These are phyloP conservation scores for Siniperca obscura DNA, from an alignment of 2,797 vertebrate genomes.

Conservation along the genomic window DNA sequence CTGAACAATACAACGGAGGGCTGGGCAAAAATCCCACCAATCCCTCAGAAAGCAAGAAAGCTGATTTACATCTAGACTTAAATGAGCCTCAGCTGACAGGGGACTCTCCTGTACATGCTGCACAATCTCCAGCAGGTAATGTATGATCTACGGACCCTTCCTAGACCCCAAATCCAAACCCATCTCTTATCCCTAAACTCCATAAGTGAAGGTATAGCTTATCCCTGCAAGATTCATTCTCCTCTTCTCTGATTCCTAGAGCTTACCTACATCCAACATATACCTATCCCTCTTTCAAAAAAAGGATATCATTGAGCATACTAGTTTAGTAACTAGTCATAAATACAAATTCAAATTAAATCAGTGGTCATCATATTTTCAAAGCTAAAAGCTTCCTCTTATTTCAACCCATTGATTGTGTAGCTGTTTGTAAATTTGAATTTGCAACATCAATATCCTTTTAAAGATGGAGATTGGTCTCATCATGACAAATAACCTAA, in stretches of 20 bases:
- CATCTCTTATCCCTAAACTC: slow-evolving; percentile 57
- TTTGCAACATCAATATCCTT: slow-evolving; percentile 74
- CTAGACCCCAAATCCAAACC: slow-evolving; percentile 62
- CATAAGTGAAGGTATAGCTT: slow-evolving; percentile 60
- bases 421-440: slow-evolving; percentile 69
- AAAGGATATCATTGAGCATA: slow-evolving; percentile 62
- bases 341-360: slow-evolving; percentile 64
- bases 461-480: slow-evolving; percentile 64
- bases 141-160: slow-evolving; percentile 88
- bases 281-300: slow-evolving; percentile 46
- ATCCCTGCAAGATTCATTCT: slow-evolving; percentile 64
- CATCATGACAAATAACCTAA: slow-evolving; percentile 37
- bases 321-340: slow-evolving; percentile 58
- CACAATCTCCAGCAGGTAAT: slow-evolving; percentile 98
- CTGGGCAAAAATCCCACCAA: slow-evolving; percentile 84
- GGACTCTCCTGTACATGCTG: slow-evolving; percentile 88
- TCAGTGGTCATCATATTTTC: slow-evolving; percentile 32
- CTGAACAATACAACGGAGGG: slow-evolving; percentile 85
- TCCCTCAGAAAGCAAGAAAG: slow-evolving; percentile 87
- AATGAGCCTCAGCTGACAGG: slow-evolving; percentile 90
- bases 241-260: slow-evolving; percentile 51
- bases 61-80: slow-evolving; percentile 87
- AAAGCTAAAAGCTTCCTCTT: slow-evolving; percentile 35
- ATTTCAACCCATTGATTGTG: slow-evolving; percentile 54
- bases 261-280: slow-evolving; percentile 34